Base-by-base conservation (phyloP, 2,888 invertebrate genomes). In the Macrophya alboannulata region DNA sequence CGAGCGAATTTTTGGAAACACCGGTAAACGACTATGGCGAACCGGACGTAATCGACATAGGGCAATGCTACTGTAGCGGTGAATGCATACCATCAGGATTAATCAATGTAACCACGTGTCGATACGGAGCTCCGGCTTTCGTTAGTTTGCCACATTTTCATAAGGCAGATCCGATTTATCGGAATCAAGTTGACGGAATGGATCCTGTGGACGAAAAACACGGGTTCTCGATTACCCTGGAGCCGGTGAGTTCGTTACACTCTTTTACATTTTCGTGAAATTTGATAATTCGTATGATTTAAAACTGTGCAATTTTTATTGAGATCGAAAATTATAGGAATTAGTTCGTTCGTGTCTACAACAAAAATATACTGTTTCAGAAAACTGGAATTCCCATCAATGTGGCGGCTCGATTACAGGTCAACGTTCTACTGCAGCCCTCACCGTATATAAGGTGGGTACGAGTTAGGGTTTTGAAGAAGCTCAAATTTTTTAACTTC, bases 71-170 rank as follows among this genome's bases (percentile, higher is more conserved):
- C 93, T 97, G 97, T 91, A 95, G 95, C 84, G 97, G 97, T 0
- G 95, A 96, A 85, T 97, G 97, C 91, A 94, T 95, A 21, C 97
- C 97, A 86, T 95, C 95, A 1, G 98, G 98, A 0, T 95, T 96
- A 45, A 95, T 97, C 93, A 97, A 97, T 93, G 95, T 97, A n/a
- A 97, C 97, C 0, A 94, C 96, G 0, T 98, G 97, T 89, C 95
- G 97, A 84, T 97, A 95, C 90, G 97, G 97, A 8, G 97, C 98
- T 0, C 98, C 98, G 0, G 96, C 97, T 0, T 97, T 97, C 92
- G 95, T 97, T 88, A 97, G 98, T 0, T 95, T 97, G 88, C 98
- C 98, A 0, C 98, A 98, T 94, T 98, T 97, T 93, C 95, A 96
- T 90, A 95, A 96, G 89, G 98, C 95, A 0, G 98, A 98, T 94